These are phyloP conservation scores for Micropoecilia bifurca DNA, from an alignment of 2,797 vertebrate genomes.

Conservation along the genomic window DNA sequence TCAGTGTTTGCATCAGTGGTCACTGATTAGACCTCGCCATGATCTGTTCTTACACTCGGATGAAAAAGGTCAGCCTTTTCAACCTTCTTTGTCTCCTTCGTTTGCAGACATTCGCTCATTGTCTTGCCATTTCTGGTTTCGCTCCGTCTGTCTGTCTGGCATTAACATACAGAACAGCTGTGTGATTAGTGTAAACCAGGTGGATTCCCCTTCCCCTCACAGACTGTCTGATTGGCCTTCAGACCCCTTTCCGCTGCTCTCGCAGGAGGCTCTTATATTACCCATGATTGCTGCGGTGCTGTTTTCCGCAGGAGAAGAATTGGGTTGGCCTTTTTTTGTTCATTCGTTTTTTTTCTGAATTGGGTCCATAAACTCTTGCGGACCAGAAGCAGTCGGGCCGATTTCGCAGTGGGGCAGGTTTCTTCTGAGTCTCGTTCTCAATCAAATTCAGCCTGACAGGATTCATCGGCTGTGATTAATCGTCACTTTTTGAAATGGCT, in stretches of 20 bases:
- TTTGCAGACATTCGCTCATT: conserved; percentile 34
- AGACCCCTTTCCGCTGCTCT: conserved; percentile 12
- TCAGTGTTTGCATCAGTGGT: conserved; percentile 1
- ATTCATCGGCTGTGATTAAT: conserved; percentile 72
- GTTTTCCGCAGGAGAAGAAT: conserved; percentile 37
- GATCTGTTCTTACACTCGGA: conserved; percentile 58
- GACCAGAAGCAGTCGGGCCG: conserved; percentile 8
- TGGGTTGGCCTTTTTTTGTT: conserved; percentile 13
- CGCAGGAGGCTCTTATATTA: conserved; percentile 36
- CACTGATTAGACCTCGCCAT: conserved; percentile 60
- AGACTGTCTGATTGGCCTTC: conserved; percentile 50
- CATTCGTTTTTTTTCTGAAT: conserved; percentile 11
- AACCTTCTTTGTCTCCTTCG: neutral
- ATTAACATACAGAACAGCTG: conserved; percentile 34
- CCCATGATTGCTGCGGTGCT: conserved; percentile 27
- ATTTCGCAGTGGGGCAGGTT: conserved; percentile 22
- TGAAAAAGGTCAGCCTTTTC: conserved; percentile 31
- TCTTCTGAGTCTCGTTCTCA: conserved; percentile 36
- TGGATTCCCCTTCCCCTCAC: conserved; percentile 30
- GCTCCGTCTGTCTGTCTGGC: conserved; percentile 8
- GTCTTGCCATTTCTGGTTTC: neutral
- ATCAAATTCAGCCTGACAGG: conserved; percentile 57
- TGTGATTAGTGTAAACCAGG: conserved; percentile 54
- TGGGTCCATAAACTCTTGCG: conserved; percentile 20
- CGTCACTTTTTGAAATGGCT: conserved; percentile 45